phyloP scores from a whole-genome alignment of 2,888 invertebrate species.

The Boloria selene region DNA sequence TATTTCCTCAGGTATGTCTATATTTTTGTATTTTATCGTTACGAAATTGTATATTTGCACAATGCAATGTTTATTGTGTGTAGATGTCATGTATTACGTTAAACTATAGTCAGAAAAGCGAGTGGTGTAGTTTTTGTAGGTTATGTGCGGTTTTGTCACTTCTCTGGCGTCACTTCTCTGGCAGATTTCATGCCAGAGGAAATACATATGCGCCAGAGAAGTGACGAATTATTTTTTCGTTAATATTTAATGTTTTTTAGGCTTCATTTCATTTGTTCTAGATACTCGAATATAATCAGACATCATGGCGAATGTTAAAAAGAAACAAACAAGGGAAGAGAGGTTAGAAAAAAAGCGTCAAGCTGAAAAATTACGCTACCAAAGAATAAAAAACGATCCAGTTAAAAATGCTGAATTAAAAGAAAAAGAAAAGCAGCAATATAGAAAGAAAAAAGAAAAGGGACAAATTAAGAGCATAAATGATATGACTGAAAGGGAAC shows the following conservation, averaged over 20 bases:
- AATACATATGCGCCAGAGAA: slow-evolving; percentile 35
- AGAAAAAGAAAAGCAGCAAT: slow-evolving; percentile 31
- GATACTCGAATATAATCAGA: slow-evolving; percentile 27
- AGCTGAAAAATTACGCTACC: slow-evolving; percentile 33
- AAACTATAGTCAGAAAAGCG: background rate
- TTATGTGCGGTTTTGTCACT: slow-evolving; percentile 40
- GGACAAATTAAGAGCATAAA: slow-evolving; percentile 30
- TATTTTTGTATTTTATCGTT: background rate
- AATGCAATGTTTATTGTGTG: slow-evolving; percentile 36
- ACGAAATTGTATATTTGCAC: background rate
- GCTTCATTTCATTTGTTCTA: slow-evolving; percentile 31
- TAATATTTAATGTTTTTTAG: background rate
- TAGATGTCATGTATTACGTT: slow-evolving; percentile 15
- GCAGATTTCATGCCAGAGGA: slow-evolving; percentile 33
- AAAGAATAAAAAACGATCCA: slow-evolving; percentile 33
- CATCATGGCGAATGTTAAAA: slow-evolving; percentile 33
- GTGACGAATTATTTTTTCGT: slow-evolving; percentile 24
- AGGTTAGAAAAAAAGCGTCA: slow-evolving; percentile 30
- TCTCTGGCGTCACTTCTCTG: slow-evolving; percentile 24
- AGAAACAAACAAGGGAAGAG: slow-evolving; percentile 34
- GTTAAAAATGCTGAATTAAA: slow-evolving; percentile 31
- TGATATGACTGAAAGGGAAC: slow-evolving; percentile 37
- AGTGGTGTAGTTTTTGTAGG: slow-evolving; percentile 32
- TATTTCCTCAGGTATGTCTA: background rate
- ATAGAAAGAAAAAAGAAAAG: slow-evolving; percentile 32